Conservation (phyloP, 2,888 invertebrate genomes). For the Athetis lepigone region DNA sequence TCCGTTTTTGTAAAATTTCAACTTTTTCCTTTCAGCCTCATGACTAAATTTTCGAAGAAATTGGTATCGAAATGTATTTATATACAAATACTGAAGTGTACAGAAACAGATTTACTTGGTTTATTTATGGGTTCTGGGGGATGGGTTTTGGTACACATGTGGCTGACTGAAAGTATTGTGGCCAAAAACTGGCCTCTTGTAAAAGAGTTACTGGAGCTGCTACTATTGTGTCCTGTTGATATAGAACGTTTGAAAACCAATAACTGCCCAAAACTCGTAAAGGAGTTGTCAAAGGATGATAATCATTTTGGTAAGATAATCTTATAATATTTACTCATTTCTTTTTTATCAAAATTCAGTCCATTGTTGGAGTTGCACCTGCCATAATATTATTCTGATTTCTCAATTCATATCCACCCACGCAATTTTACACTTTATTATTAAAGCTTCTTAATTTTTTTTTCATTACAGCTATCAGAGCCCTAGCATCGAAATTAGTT, state of each 20-base stretch:
- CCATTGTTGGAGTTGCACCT: conserved; percentile 6
- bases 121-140: conserved; percentile 97
- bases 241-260: conserved; percentile 97
- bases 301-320: conserved; percentile 94
- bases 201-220: conserved; percentile 95
- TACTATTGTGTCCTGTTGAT: conserved; percentile 96
- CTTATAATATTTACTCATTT: conserved; percentile 1
- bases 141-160: conserved; percentile 97
- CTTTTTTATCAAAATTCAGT: too few species aligned
- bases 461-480: conserved; percentile 92
- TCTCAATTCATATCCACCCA: neutral
- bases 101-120: conserved; percentile 95
- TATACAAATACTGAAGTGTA: conserved; percentile 97
- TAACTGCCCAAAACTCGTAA: conserved; percentile 97
- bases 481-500: conserved; percentile 95
- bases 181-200: conserved; percentile 96
- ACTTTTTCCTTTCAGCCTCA: conserved; percentile 93
- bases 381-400: neutral
- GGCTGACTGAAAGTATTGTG: conserved; percentile 97
- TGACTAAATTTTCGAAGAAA: conserved; percentile 98
- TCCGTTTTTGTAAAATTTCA: conserved; percentile 11
- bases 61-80: conserved; percentile 98
- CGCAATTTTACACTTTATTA: neutral
- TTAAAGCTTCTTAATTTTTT: conserved; percentile 52
- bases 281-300: conserved; percentile 95